These are phyloP conservation scores for Porites rus DNA, from an alignment of 92 coral and sea anemone species.

Conservation along the genomic window DNA sequence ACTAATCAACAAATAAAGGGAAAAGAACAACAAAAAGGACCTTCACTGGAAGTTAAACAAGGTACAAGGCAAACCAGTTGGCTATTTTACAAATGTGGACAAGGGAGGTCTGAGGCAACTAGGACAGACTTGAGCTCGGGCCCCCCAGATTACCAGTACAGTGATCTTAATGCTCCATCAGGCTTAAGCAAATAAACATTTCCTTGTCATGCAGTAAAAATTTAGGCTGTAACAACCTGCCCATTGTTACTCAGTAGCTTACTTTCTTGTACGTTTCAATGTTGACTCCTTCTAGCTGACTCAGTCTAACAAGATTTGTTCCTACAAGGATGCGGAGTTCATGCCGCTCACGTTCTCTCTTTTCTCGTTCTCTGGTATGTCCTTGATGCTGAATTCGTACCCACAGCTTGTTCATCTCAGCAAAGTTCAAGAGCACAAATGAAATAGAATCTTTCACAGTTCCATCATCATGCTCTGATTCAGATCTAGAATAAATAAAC, in stretches of 20 bases:
- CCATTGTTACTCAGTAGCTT: neutral
- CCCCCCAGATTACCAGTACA: too few relatives aligned
- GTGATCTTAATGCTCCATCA: too few relatives aligned
- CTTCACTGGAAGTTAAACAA: too few relatives aligned
- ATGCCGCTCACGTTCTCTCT: conserved; percentile 93
- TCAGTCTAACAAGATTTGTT: conserved; percentile 94
- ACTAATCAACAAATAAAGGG: too few relatives aligned
- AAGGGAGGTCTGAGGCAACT: too few relatives aligned
- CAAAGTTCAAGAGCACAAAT: conserved; percentile 90
- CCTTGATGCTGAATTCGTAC: conserved; percentile 99
- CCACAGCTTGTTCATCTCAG: conserved; percentile 99
- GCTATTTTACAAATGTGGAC: too few relatives aligned
- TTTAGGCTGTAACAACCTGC: neutral
- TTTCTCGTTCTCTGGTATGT: conserved; percentile 89
- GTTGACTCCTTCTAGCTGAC: conserved; percentile 97
- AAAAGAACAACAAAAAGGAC: too few relatives aligned
- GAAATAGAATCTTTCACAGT: conserved; percentile 92
- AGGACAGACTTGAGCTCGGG: too few relatives aligned
- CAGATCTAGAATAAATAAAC: conserved; percentile 50
- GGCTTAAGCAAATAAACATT: too few relatives aligned
- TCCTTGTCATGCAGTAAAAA: too few relatives aligned
- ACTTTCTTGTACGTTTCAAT: conserved; percentile 80
- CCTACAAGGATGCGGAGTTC: conserved; percentile 97
- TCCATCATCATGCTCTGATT: conserved; percentile 73
- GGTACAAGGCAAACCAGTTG: too few relatives aligned